Percentiles rank a stretch among this genome's conserved stretches.
These are phyloP conservation scores for Rynchops niger DNA, from an alignment of 2,113 vertebrate genomes.

Conservation along the genomic window DNA sequence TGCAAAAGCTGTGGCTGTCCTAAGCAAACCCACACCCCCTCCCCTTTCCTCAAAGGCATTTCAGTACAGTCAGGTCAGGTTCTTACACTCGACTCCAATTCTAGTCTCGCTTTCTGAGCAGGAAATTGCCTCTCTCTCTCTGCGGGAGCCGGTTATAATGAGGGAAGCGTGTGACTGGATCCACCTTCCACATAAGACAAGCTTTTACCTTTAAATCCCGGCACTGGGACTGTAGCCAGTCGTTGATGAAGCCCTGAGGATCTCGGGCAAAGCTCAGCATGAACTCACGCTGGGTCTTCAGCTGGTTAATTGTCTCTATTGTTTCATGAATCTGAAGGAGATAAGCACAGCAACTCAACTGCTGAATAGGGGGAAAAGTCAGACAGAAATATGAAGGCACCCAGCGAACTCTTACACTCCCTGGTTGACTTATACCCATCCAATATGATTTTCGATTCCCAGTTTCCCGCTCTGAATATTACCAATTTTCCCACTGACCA, in stretches of 20 bases:
- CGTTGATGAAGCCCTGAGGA: slow-evolving; percentile 99
- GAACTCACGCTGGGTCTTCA: slow-evolving; percentile 99
- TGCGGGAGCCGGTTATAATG: background rate
- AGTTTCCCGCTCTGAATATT: background rate
- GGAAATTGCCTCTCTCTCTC: slow-evolving; percentile 14
- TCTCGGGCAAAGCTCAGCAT: slow-evolving; percentile 99
- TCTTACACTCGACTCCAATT: background rate
- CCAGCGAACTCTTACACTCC: background rate
- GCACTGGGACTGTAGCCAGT: slow-evolving; percentile 99
- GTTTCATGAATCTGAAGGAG: slow-evolving; percentile 93
- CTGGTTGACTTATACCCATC: background rate
- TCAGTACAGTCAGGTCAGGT: background rate
- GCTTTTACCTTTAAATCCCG: slow-evolving; percentile 91
- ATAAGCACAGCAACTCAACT: background rate
- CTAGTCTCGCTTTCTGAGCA: background rate
- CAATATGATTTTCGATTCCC: background rate
- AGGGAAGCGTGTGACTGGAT: background rate
- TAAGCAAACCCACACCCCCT: background rate
- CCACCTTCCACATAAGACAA: background rate
- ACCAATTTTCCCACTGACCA: background rate
- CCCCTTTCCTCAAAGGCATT: background rate
- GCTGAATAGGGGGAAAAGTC: background rate
- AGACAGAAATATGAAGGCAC: background rate
- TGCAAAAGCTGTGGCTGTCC: background rate
- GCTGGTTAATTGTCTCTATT: slow-evolving; percentile 99